Base-by-base conservation (phyloP, 1,140 invertebrate genomes). In the Achroia grisella region DNA sequence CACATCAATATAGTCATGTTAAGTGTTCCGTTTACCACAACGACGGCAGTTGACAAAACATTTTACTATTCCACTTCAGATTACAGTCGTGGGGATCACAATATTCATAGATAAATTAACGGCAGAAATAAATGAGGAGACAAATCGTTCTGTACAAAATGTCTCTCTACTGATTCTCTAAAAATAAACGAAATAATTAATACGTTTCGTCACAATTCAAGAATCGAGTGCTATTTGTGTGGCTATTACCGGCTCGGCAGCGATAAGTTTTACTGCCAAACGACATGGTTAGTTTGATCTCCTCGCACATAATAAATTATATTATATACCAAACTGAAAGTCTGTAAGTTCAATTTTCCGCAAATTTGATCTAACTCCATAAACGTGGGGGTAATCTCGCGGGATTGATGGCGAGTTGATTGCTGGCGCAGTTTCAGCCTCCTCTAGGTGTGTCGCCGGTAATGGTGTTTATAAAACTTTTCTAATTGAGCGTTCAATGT, bases 211-310 rank as follows among this genome's bases (percentile, higher is more conserved):
- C 69, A 68, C 74, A 71, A 70, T 64, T 61, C 57, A 56, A 60
- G 42, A 59, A 65, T 60, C 44, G 56, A 52, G 54, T 42, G 51
- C 59, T 56, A 72, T 72, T 76, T 70, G 71, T 58, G 55, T 50
- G 49, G 52, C 70, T 59, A 82, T 82, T 79, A 76, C 70, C 69
- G 61, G 48, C 44, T 45, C 40, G 40, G 43, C 56, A 52, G 58
- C 66, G 76, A 82, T 82, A 80, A 77, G 66, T 44, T 80, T 80
- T 70, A 83, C 51, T 70, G 71, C 62, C 27, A 52, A 41, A 33
- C 72, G 72, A 71, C 60, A 79, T 65, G 79, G 74, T 80, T 80
- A 83, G 79, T 83, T 83, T 78, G 64, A 75, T 17, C 51, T 53
- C 53, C 56, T 68, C 65, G 63, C 70, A 77, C 76, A 52, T 75